Percentiles rank a stretch among this genome's conserved stretches.
These are phyloP conservation scores for Saccopteryx bilineata DNA, from an alignment of 2,113 vertebrate genomes.

Conservation along the genomic window DNA sequence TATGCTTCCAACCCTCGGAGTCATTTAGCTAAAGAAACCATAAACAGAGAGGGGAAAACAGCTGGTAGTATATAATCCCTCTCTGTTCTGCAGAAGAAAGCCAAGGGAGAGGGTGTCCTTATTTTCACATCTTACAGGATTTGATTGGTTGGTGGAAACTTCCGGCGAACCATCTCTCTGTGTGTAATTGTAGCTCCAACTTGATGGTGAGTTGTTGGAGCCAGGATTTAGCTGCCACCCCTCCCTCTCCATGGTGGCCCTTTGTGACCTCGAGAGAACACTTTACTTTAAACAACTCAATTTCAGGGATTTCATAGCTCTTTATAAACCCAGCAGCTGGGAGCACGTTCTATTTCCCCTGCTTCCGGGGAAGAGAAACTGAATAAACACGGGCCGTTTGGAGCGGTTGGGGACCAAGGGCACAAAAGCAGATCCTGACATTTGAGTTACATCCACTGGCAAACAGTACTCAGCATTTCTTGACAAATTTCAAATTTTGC, in stretches of 20 bases:
- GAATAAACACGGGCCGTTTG: not conserved
- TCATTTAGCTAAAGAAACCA: constrained; percentile 70
- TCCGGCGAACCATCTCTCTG: not conserved
- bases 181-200: not conserved
- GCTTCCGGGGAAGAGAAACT: constrained; percentile 8
- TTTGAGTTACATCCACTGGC: not conserved
- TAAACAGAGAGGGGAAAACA: constrained; percentile 75
- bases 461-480: constrained; percentile 23
- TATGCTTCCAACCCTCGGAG: constrained; percentile 36
- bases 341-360: not conserved
- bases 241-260: not conserved
- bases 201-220: not conserved
- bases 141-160: not conserved
- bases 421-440: constrained; percentile 10
- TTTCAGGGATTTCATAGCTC: constrained; percentile 65
- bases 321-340: not conserved
- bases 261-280: constrained; percentile 21
- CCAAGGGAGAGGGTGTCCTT: not conserved
- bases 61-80: constrained; percentile 53
- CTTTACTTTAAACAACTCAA: constrained; percentile 54
- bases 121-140: not conserved
- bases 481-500: constrained; percentile 41
- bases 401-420: not conserved
- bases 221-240: not conserved
- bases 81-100: not conserved